A percentile compares a stretch with the other conserved stretches of the same genome.
Conservation (phyloP, 2,113 vertebrate genomes). For the Protomyctophum bolini region DNA sequence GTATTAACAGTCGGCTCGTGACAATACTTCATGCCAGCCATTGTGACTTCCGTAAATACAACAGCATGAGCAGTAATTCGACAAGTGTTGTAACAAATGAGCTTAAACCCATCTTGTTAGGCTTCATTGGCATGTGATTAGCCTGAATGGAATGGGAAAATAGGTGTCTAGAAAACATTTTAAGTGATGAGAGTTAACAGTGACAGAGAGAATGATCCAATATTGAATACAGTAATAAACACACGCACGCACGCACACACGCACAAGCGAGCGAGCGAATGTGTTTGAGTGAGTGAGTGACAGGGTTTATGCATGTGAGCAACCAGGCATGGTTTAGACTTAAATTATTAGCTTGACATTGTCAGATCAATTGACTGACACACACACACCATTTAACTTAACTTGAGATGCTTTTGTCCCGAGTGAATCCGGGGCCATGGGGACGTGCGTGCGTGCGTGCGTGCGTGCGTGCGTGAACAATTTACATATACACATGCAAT, state of each 20-base stretch:
- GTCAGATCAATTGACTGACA: too few species aligned
- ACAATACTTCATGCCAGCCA: too few species aligned
- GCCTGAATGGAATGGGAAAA: constrained; percentile 21
- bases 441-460: too few species aligned
- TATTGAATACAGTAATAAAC: constrained; percentile 11
- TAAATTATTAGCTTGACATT: too few species aligned
- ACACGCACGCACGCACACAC: not conserved
- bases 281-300: too few species aligned
- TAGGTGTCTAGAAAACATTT: constrained; percentile 31
- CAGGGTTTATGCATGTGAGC: too few species aligned
- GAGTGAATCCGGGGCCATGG: too few species aligned
- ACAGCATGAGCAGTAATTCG: constrained; percentile 3
- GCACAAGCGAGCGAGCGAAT: not conserved
- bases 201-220: constrained; percentile 54
- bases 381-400: not conserved
- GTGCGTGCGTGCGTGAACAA: too few species aligned
- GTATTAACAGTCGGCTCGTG: too few species aligned
- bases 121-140: constrained; percentile 31
- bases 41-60: not conserved
- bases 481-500: too few species aligned
- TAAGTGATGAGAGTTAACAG: constrained; percentile 42
- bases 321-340: too few species aligned
- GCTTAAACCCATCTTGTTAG: constrained; percentile 23
- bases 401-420: too few species aligned
- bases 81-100: not conserved